phyloP scores from a whole-genome alignment of 2,113 vertebrate genomes.

The Chrysochloris asiatica region DNA sequence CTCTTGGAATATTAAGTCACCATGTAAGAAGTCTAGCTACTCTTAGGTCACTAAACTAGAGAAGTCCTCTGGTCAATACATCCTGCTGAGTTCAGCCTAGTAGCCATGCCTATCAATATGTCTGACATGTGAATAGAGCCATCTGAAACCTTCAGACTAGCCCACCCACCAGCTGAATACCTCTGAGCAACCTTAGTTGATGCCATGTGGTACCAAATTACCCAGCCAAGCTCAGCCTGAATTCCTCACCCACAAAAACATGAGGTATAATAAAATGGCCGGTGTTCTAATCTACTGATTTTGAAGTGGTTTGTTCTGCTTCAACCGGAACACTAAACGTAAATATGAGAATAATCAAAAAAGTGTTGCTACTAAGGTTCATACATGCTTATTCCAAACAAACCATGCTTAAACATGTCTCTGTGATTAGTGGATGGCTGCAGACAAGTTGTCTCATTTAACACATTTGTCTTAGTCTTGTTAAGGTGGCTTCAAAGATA shows the following conservation, averaged over 20 bases:
- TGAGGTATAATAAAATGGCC: neutral
- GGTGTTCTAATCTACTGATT: neutral
- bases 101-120: neutral
- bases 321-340: constrained; percentile 38
- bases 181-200: neutral
- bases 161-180: too few relatives aligned
- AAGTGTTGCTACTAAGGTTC: too few relatives aligned
- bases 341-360: too few relatives aligned
- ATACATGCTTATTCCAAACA: too few relatives aligned
- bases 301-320: neutral
- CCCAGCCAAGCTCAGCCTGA: neutral
- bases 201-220: neutral
- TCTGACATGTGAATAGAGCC: neutral
- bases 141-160: neutral
- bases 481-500: too few relatives aligned
- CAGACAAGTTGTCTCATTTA: too few relatives aligned
- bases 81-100: neutral
- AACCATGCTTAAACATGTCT: too few relatives aligned
- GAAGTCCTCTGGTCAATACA: neutral
- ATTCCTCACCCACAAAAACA: neutral
- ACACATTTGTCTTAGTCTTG: too few relatives aligned
- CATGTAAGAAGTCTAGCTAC: neutral
- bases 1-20: neutral
- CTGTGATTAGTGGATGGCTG: too few relatives aligned
- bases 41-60: neutral